Evolutionary conservation across 35 echinoderm and acorn worm species (phyloP).

Genomic region (Chiridota heheva): DNA sequence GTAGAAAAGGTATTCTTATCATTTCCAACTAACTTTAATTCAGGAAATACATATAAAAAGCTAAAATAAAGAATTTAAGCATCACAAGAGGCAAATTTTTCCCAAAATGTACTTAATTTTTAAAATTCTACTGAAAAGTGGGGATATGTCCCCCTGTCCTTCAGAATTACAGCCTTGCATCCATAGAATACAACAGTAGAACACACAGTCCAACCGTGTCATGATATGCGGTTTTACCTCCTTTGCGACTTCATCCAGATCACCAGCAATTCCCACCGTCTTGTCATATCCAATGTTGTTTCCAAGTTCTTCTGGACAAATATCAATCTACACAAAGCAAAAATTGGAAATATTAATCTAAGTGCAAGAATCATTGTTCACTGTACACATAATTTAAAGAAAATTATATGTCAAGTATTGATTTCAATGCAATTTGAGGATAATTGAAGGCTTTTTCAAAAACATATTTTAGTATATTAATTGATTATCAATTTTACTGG

Average conservation of each 20-base stretch:
- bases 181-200: too few species aligned
- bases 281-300: slow-evolving; percentile 84
- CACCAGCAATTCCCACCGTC: slow-evolving; percentile 69
- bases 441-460: too few species aligned
- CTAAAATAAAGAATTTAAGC: too few species aligned
- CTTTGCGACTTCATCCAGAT: slow-evolving; percentile 68
- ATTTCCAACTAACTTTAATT: too few species aligned
- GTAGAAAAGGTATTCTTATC: too few species aligned
- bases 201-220: neutral
- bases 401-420: neutral
- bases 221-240: slow-evolving; percentile 55
- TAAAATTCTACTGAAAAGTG: too few species aligned
- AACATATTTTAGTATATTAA: neutral
- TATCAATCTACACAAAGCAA: slow-evolving; percentile 78
- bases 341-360: neutral
- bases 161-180: too few species aligned
- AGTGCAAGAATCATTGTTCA: neutral
- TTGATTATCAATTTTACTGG: neutral
- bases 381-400: neutral
- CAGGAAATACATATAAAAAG: too few species aligned
- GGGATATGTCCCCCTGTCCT: too few species aligned
- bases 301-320: slow-evolving; percentile 89
- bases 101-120: too few species aligned
- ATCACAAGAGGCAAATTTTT: too few species aligned
- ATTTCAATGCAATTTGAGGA: neutral